Conservation (phyloP, 2,888 invertebrate species). For the Syrphus vitripennis region DNA sequence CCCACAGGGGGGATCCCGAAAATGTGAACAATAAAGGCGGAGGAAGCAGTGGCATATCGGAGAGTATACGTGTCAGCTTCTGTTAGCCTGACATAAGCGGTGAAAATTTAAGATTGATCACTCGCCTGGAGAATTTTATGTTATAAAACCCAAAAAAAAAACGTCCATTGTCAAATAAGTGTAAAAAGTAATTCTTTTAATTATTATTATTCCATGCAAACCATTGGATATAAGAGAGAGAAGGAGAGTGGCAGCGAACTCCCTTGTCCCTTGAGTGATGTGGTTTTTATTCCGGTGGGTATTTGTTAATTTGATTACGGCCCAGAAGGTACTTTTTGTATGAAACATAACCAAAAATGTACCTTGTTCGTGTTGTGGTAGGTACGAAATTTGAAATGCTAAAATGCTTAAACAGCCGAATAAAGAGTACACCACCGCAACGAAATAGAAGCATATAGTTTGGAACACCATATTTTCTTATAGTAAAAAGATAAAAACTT, state of each 20-base stretch:
- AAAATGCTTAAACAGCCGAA: too few relatives aligned
- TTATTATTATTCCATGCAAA: slow-evolving; percentile 55
- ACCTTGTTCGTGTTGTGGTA: not conserved
- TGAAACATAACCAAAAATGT: not conserved
- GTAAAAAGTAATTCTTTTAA: slow-evolving; percentile 63
- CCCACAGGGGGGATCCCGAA: slow-evolving; percentile 32
- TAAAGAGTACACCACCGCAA: too few relatives aligned
- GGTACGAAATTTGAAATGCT: too few relatives aligned
- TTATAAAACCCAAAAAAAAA: slow-evolving; percentile 32
- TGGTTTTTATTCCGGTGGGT: slow-evolving; percentile 27
- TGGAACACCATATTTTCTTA: too few relatives aligned
- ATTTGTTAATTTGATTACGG: slow-evolving; percentile 47
- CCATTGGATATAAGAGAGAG: slow-evolving; percentile 2
- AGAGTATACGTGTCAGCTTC: slow-evolving; percentile 66
- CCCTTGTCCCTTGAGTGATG: slow-evolving; percentile 62
- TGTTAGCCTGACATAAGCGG: slow-evolving; percentile 80
- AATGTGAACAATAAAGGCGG: not conserved
- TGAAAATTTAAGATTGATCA: slow-evolving; percentile 82
- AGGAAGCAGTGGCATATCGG: slow-evolving; percentile 8
- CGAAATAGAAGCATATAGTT: too few relatives aligned
- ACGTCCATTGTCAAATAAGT: slow-evolving; percentile 61
- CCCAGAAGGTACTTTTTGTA: not conserved
- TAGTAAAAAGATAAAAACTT: too few relatives aligned
- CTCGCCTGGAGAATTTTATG: slow-evolving; percentile 73
- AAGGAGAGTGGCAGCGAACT: slow-evolving; percentile 31